Conservation (phyloP, 1,140 invertebrate genomes). For the Drosophila repletoides region DNA sequence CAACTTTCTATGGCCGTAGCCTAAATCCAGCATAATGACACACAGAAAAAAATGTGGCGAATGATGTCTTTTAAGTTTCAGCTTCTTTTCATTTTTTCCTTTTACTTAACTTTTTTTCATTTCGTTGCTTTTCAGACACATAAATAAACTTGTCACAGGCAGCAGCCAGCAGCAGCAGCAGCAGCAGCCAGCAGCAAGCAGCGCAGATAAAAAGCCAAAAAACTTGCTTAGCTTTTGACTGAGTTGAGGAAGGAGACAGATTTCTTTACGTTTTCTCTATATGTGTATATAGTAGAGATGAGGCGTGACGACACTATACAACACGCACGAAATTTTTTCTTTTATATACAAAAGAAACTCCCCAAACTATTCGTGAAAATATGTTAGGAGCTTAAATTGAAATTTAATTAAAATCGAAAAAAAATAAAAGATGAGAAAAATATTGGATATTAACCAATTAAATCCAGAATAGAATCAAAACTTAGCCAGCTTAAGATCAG, state of each 20-base stretch:
- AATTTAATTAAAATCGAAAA: too few species aligned
- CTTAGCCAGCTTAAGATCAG: too few species aligned
- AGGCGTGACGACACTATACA: too few species aligned
- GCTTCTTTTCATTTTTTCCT: constrained; percentile 18
- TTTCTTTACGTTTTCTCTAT: neutral
- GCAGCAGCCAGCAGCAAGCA: constrained; percentile 30
- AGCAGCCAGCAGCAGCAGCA: constrained; percentile 4
- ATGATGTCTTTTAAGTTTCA: constrained; percentile 70
- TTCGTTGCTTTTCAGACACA: constrained; percentile 67
- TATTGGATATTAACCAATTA: too few species aligned
- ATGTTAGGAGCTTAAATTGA: too few species aligned
- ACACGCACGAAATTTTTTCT: too few species aligned
- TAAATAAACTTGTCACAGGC: constrained; percentile 77
- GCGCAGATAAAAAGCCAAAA: constrained; percentile 62
- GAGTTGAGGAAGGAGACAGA: neutral
- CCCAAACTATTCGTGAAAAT: too few species aligned
- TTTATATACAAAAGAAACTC: too few species aligned
- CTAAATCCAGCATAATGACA: constrained; percentile 49
- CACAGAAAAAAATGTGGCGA: constrained; percentile 49
- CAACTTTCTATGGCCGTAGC: constrained; percentile 24
- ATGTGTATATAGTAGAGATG: neutral
- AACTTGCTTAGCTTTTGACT: constrained; percentile 14
- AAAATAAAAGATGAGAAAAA: too few species aligned
- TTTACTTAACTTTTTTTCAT: constrained; percentile 32
- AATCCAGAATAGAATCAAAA: too few species aligned